phyloP scores from a whole-genome alignment of 2,888 invertebrate species.

The Drosophila aldrichi region DNA sequence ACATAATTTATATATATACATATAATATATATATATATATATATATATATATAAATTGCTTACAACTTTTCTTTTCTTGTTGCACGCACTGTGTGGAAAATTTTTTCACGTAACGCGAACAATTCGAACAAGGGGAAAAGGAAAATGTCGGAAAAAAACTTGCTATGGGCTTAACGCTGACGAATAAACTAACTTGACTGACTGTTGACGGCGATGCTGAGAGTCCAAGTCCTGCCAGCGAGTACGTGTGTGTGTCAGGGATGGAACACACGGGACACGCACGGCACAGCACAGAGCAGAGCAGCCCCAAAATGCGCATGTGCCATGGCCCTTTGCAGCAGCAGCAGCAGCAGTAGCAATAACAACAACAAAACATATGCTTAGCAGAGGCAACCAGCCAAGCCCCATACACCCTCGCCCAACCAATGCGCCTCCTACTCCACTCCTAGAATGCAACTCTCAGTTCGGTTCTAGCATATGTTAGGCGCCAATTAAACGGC shows the following conservation, averaged over 20 bases:
- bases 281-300: constrained; percentile 22
- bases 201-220: constrained; percentile 53
- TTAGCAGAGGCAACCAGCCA: constrained; percentile 8
- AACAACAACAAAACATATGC: constrained; percentile 60
- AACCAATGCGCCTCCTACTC: background rate
- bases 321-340: constrained; percentile 31
- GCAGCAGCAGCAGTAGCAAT: background rate
- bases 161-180: constrained; percentile 58
- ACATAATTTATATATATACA: constrained; percentile 4
- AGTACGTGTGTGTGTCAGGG: constrained; percentile 23
- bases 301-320: constrained; percentile 45
- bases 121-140: constrained; percentile 33
- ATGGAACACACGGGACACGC: constrained; percentile 27
- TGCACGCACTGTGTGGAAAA: constrained; percentile 39
- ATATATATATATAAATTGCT: constrained; percentile 4
- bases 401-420: background rate
- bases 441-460: constrained; percentile 33
- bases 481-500: constrained; percentile 2
- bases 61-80: constrained; percentile 22
- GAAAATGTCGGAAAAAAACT: constrained; percentile 46
- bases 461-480: constrained; percentile 18
- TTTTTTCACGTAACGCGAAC: constrained; percentile 49
- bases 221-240: constrained; percentile 18
- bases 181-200: constrained; percentile 59
- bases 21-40: constrained; percentile 1